phyloP scores from a whole-genome alignment of 2,113 vertebrate genomes.

The Poecile atricapillus region DNA sequence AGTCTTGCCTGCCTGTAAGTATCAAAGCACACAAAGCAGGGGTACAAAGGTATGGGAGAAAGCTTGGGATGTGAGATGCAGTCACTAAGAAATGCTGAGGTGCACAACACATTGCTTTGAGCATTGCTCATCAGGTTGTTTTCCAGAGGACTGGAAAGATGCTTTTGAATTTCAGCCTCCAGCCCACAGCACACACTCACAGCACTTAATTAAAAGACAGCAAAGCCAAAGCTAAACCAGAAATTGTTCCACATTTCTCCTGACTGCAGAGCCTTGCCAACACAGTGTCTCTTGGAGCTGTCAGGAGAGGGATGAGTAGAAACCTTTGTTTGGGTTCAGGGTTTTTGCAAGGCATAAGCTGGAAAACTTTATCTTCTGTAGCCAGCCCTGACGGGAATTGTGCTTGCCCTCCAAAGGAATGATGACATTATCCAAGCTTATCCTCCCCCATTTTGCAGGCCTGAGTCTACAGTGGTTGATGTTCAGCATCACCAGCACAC shows the following conservation, averaged over 20 bases:
- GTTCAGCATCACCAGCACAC: background rate
- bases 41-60: background rate
- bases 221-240: background rate
- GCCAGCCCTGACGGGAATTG: background rate
- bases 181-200: background rate
- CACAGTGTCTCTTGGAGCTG: background rate
- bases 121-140: background rate
- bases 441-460: background rate
- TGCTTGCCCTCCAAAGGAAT: background rate
- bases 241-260: background rate
- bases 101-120: background rate
- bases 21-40: fast-evolving
- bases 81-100: background rate
- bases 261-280: background rate
- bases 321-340: background rate
- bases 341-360: background rate
- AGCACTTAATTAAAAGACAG: background rate
- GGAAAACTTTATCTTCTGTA: background rate
- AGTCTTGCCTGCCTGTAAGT: background rate
- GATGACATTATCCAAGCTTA: background rate
- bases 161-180: background rate
- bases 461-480: fast-evolving
- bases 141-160: background rate
- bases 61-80: background rate
- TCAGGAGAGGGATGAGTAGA: fast-evolving